A percentile compares a stretch with the other conserved stretches of the same genome.
These are phyloP conservation scores for Erebia ligea DNA, from an alignment of 2,888 invertebrate species.

Conservation along the genomic window DNA sequence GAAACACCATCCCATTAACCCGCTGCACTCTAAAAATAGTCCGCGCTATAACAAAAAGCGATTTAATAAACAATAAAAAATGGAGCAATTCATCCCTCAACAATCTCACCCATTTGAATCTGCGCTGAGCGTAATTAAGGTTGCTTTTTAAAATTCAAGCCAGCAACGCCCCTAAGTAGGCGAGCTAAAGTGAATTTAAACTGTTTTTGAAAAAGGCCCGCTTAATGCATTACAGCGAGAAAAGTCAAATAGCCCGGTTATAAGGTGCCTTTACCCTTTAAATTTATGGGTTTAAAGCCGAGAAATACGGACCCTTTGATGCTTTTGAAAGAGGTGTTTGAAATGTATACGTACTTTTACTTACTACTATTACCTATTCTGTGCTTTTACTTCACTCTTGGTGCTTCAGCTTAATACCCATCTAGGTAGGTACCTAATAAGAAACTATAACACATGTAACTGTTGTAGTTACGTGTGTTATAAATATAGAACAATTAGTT, in stretches of 20 bases:
- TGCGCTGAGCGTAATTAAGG: slow-evolving; percentile 45
- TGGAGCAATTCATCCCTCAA: slow-evolving; percentile 33
- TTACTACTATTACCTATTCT: too few species aligned
- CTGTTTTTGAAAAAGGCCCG: slow-evolving; percentile 64
- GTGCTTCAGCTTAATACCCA: too few species aligned
- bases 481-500: too few species aligned
- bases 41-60: slow-evolving; percentile 28
- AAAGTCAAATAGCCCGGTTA: slow-evolving; percentile 56
- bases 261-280: slow-evolving; percentile 51
- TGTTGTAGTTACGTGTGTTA: too few species aligned
- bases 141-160: slow-evolving; percentile 42
- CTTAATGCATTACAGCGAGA: slow-evolving; percentile 63
- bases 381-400: too few species aligned
- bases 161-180: slow-evolving; percentile 23
- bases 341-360: neutral
- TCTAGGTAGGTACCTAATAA: too few species aligned
- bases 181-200: slow-evolving; percentile 52
- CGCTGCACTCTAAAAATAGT: slow-evolving; percentile 16
- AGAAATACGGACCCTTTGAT: slow-evolving; percentile 24
- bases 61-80: slow-evolving; percentile 39
- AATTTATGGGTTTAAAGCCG: slow-evolving; percentile 52
- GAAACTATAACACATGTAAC: too few species aligned
- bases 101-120: slow-evolving; percentile 37
- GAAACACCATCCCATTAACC: slow-evolving; percentile 8
- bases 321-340: slow-evolving; percentile 6